Conservation (phyloP, 2,113 vertebrate species). For the Perccottus glenii region DNA sequence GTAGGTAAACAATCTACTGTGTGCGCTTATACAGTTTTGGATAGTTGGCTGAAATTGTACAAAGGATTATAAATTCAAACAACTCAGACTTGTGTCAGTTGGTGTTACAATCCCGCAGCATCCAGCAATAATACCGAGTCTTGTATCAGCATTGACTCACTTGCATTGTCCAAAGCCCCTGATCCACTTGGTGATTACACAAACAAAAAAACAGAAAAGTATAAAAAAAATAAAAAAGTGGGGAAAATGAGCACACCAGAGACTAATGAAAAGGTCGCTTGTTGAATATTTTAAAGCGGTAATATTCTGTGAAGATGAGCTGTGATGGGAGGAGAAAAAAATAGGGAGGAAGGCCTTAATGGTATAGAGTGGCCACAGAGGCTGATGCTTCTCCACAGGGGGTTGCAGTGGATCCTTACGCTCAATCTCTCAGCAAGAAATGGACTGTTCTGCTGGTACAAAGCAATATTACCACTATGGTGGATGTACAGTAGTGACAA, state of each 20-base stretch:
- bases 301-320: conserved; percentile 53
- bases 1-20: conserved; percentile 56
- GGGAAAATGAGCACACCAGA: conserved; percentile 48
- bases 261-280: conserved; percentile 32
- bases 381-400: conserved; percentile 36
- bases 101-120: conserved; percentile 6
- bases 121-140: conserved; percentile 25
- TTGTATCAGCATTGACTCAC: conserved; percentile 34
- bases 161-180: conserved; percentile 37
- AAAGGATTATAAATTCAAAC: conserved; percentile 34
- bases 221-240: conserved; percentile 52
- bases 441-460: neutral
- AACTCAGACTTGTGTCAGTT: conserved; percentile 24
- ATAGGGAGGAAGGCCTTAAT: conserved; percentile 22
- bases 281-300: conserved; percentile 45
- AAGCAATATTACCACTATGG: conserved; percentile 7
- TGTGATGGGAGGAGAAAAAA: conserved; percentile 29
- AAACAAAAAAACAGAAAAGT: conserved; percentile 55
- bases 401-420: conserved; percentile 23
- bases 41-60: conserved; percentile 8
- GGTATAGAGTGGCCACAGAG: conserved; percentile 30
- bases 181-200: conserved; percentile 61
- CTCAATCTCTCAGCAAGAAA: conserved; percentile 31
- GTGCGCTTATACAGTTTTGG: conserved; percentile 31
- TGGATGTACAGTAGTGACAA: neutral